phyloP scores from a whole-genome alignment of 2,888 invertebrate genomes.

The Sussaba pulchella region DNA sequence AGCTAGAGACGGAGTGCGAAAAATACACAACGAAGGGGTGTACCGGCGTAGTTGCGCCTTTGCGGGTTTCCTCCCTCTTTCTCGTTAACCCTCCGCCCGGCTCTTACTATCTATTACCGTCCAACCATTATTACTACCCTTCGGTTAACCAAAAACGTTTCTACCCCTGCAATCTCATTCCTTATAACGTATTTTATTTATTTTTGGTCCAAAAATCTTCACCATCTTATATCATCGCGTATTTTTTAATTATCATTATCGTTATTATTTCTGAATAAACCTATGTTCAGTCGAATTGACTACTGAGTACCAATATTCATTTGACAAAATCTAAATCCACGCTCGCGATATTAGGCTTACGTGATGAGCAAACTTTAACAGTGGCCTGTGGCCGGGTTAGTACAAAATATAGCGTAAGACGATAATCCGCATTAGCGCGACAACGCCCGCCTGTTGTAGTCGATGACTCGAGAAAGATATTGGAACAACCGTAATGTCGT shows the following conservation, averaged over 20 bases:
- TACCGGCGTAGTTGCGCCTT: conserved; percentile 60
- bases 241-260: too few species aligned
- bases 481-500: conserved; percentile 9
- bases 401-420: conserved; percentile 24
- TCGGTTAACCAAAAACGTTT: not conserved
- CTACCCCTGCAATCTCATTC: not conserved
- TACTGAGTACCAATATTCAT: too few species aligned
- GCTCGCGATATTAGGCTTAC: conserved; percentile 21
- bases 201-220: too few species aligned
- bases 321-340: not conserved
- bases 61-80: conserved; percentile 69
- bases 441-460: conserved; percentile 13
- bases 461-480: not conserved
- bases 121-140: not conserved
- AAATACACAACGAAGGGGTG: conserved; percentile 15
- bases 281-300: too few species aligned
- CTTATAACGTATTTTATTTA: not conserved
- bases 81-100: conserved; percentile 26
- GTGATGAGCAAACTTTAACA: conserved; percentile 22
- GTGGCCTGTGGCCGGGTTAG: too few species aligned
- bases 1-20: conserved; percentile 34
- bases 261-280: too few species aligned
- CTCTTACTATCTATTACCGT: conserved; percentile 25
- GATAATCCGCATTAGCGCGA: conserved; percentile 55
- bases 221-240: too few species aligned